Base-by-base conservation (phyloP, 1,140 invertebrate species). In the Diorhabda elongata region DNA sequence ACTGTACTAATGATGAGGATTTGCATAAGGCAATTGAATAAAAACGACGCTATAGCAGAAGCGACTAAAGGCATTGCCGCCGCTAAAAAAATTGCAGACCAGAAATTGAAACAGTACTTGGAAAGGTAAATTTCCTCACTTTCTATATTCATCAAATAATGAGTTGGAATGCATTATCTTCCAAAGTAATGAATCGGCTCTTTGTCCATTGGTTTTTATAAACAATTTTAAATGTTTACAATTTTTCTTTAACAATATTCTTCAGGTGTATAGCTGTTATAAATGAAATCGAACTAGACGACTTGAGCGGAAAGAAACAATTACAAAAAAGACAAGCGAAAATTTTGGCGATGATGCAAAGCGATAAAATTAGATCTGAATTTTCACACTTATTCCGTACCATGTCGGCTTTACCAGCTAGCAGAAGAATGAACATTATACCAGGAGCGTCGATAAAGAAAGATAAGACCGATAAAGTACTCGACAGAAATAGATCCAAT, bases 391-490 rank as follows among this genome's bases (percentile, higher is more conserved):
- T 81, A 6, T 81, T 81, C 73, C 73, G 76, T 47, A 71, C 75
- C 69, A 80, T 81, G 76, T 58, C 74, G 7, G 76, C 73, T 11
- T 76, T 80, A 75, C 80, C 80, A 6, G 65, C 72, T 4, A 68
- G 72, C 3, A 70, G 78, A 65, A 68, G 79, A 42, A 79, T 81
- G 79, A 75, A 75, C 5, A 76, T 81, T 26, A 80, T 81, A 71
- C 80, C 80, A 6, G 80, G 80, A 43, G 66, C 71, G 8, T 66
- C 56, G 47, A 58, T 64, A 3, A 42, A 66, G 47, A 47, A 66
- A 9, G n/a, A 52, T 6, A n/a, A 52, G 3, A 52, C 47, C 6
- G 8, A 6, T 52, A 52, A 52, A 9, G 2, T n/a, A 8, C 6
- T 52, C 2, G n/a, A n/a, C n/a, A 52, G 47, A n/a, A 8, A 8